Base-by-base conservation (phyloP, 1,140 invertebrate genomes). In the Drosophila sp. region DNA sequence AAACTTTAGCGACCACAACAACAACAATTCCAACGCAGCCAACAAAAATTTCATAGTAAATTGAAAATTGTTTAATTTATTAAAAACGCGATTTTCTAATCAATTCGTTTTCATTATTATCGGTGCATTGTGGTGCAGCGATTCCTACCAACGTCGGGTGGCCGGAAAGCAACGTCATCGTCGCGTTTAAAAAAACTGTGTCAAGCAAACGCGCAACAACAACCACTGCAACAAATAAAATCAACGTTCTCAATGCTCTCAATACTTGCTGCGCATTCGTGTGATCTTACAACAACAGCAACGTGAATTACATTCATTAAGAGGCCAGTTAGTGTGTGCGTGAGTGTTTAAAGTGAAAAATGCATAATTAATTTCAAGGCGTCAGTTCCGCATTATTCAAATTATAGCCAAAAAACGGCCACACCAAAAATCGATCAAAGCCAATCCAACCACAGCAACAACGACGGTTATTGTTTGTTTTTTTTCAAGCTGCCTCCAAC, bases 21-120 rank as follows among this genome's bases (percentile, higher is more conserved):
- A 84, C 80, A 83, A 84, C 66, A 73, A 80, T 84, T 83, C 76
- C 80, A 83, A 83, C 80, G 80, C 80, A 69, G 56, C 36, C 57
- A 56, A 69, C 48, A 18, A 48, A 51, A 72, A 59, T 67, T 51
- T 54, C 7, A 53, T 8, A 50, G 32, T 56, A 57, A 74, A 59
- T 45, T 50, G 46, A 56, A 83, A 67, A 72, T 62, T 41, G 40
- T 18, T 36, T 29, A 29, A 74, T 29, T 32, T 62, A 25, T 46
- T 71, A 27, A 48, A 27, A 63, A 43, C 66, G 71, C 53, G 66
- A 61, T 58, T 40, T 41, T 36, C 25, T 18, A 53, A 25, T 59
- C 2, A 29, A 51, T 48, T 50, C 46, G 57, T 59, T 34, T 46
- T 32, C n/a, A 18, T 38, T 32, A 38, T 7, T 18, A 7, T 34